Base-by-base conservation (phyloP, 2,888 invertebrate species). In the Aquatica leii region DNA sequence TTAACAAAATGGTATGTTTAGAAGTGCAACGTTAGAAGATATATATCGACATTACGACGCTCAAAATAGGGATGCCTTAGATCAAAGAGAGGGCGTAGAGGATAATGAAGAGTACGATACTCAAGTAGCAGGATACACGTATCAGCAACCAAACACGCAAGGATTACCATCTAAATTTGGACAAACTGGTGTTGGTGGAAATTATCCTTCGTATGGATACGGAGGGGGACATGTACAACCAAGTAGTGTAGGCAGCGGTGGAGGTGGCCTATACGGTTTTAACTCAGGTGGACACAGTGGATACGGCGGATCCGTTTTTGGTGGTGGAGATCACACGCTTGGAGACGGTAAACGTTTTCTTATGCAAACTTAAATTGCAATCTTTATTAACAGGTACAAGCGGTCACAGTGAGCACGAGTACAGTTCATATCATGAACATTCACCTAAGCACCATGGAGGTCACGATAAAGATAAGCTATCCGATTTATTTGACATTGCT, bases 401-500 rank as follows among this genome's bases (percentile, higher is more conserved):
- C 14, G 41, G 17, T 20, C 31, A 65, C 51, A 59, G 62, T 34
- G 57, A 52, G 8, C 43, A 50, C 49, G 55, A 53, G 40, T 55
- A 43, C 5, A 37, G 53, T 15, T 20, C 58, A 17, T 48, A 54
- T 5, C 71, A 77, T 50, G 73, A 74, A n/a, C 69, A 76, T 56
- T 73, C 77, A 0, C 78, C 81, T 24, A 80, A 80, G 65, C 76
- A 79, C 62, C 77, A 81, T 64, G 73, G 77, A 20, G 73, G 73
- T 18, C 65, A 73, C 20, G 74, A 76, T 41, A 49, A 86, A 84
- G 78, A 87, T 65, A 88, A 89, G 6, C 78, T 93, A 18, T 86
- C 86, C 8, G 90, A 93, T 71, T 85, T 94, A 37, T 91, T 92
- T 71, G 93, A 94, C 65, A 88, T 93, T 63, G 92, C 92, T 0